Evolutionary conservation across 2,888 invertebrate genomes (phyloP).

Genomic region (Chymomyza caudatula): DNA sequence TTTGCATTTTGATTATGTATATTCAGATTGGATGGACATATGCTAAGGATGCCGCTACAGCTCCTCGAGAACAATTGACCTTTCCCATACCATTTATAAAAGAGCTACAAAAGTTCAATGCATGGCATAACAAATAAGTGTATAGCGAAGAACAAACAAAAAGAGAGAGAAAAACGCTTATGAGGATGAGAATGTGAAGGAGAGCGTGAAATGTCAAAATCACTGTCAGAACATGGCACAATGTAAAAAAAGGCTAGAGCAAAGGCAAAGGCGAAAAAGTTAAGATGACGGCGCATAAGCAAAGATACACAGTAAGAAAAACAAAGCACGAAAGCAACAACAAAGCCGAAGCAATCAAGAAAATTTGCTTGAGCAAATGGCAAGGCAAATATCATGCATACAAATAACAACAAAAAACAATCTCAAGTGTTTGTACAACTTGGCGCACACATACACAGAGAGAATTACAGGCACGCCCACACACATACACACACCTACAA

Average conservation of each 20-base stretch:
- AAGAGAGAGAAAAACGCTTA: slow-evolving; percentile 37
- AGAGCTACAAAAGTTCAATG: background rate
- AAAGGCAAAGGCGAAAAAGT: slow-evolving; percentile 15
- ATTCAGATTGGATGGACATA: background rate
- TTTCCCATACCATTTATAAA: slow-evolving; percentile 32
- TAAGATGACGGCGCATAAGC: slow-evolving; percentile 47
- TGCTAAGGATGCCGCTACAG: background rate
- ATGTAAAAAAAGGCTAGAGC: background rate
- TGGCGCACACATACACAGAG: slow-evolving; percentile 24
- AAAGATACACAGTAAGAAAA: slow-evolving; percentile 41
- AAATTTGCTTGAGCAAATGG: slow-evolving; percentile 63
- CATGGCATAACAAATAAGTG: slow-evolving; percentile 21
- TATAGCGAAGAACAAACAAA: too few relatives aligned
- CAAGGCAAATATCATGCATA: slow-evolving; percentile 55
- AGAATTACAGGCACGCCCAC: background rate
- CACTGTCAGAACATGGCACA: slow-evolving; percentile 38
- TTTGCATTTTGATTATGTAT: slow-evolving; percentile 21
- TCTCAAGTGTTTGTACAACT: slow-evolving; percentile 49
- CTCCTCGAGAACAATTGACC: slow-evolving; percentile 45
- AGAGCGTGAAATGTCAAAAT: slow-evolving; percentile 68
- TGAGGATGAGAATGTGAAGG: slow-evolving; percentile 14
- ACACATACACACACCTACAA: slow-evolving; percentile 10
- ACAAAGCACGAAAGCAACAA: too few relatives aligned
- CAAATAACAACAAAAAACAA: slow-evolving; percentile 18
- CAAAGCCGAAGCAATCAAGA: slow-evolving; percentile 64